Conservation (phyloP, 1,140 invertebrate genomes). For the Agraylea sexmaculata region DNA sequence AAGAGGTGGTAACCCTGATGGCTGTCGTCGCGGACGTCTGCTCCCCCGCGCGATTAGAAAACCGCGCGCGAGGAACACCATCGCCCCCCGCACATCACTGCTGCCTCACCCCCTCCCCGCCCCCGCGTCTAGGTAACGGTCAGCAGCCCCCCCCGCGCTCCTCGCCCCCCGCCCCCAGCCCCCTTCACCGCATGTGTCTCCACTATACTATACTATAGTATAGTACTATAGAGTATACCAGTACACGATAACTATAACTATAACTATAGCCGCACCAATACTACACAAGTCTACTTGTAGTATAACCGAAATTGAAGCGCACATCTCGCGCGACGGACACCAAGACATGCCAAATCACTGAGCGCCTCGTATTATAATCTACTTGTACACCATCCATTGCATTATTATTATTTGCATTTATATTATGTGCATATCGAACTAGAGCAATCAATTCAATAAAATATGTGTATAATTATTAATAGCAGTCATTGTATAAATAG, state of each 20-base stretch:
- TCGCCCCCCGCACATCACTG: not conserved
- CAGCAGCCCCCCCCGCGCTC: constrained; percentile 2
- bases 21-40: too few species aligned
- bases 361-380: constrained; percentile 3
- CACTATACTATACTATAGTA: not conserved
- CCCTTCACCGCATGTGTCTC: not conserved
- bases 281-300: constrained; percentile 1
- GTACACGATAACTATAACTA: too few species aligned
- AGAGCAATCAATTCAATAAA: not conserved
- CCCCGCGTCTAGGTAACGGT: not conserved
- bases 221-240: too few species aligned
- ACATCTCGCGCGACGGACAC: constrained; percentile 23
- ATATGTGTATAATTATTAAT: not conserved
- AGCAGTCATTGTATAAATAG: not conserved
- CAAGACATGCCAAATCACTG: constrained; percentile 19
- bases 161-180: not conserved
- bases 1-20: too few species aligned
- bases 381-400: not conserved
- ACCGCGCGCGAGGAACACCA: constrained; percentile 4
- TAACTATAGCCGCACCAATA: constrained; percentile 1
- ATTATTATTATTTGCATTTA: not conserved
- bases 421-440: not conserved
- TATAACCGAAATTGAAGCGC: constrained; percentile 23
- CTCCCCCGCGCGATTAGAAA: constrained; percentile 18
- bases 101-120: constrained; percentile 1